These are phyloP conservation scores for Streptopelia turtur DNA, from an alignment of 2,797 vertebrate species.

Conservation along the genomic window DNA sequence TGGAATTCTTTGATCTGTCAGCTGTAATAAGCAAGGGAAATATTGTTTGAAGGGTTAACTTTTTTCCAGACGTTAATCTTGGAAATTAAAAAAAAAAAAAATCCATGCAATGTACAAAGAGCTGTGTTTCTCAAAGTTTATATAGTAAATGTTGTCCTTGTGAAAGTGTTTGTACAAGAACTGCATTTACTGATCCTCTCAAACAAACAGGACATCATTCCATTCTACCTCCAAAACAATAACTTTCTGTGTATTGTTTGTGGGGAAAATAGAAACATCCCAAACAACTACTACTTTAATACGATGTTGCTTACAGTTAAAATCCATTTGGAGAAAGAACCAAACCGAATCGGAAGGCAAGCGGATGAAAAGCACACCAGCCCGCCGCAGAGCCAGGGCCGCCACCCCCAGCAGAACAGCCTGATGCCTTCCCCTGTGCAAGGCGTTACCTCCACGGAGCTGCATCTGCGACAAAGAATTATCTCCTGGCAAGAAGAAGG, in stretches of 20 bases:
- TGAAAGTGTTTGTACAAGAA: neutral
- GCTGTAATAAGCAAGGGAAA: neutral
- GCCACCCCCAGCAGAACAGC: rapidly evolving
- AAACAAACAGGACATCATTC: neutral
- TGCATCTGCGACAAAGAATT: no score
- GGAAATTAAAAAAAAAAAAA: neutral
- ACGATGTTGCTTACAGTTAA: neutral
- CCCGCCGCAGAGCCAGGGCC: neutral
- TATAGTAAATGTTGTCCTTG: neutral
- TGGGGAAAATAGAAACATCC: neutral
- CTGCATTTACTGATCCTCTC: neutral
- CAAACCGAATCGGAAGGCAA: neutral
- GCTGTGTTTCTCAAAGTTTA: neutral
- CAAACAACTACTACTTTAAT: neutral
- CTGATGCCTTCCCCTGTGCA: no score
- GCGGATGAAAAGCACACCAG: rapidly evolving
- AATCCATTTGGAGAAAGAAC: neutral
- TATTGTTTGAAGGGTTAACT: neutral
- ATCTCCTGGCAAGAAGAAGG: neutral
- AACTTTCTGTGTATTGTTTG: neutral
- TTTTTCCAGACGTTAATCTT: neutral
- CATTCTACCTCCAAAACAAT: neutral
- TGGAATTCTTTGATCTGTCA: neutral
- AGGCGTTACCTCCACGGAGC: rapidly evolving
- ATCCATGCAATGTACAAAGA: neutral